phyloP scores from a whole-genome alignment of 2,797 vertebrate genomes.

The Pipistrellus kuhlii region DNA sequence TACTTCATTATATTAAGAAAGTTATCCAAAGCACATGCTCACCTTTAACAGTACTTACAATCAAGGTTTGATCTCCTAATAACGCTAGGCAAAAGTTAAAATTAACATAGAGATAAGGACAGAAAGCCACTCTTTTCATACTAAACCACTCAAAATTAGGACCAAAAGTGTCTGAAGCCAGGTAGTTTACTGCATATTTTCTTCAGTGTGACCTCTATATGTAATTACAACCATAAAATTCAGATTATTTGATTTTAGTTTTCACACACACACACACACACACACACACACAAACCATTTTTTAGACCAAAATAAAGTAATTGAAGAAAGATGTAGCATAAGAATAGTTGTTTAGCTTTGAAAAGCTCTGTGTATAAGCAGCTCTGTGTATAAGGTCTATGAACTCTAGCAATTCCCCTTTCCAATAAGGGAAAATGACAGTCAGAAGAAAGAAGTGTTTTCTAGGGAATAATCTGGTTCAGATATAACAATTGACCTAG shows the following conservation, averaged over 20 bases:
- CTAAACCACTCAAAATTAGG: neutral
- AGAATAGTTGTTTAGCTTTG: neutral
- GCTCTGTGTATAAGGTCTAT: neutral
- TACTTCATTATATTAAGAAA: neutral
- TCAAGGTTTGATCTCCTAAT: neutral
- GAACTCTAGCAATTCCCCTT: neutral
- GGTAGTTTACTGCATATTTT: neutral
- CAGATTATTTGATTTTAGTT: neutral
- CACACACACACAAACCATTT: neutral
- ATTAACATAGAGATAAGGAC: neutral
- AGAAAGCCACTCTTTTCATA: neutral
- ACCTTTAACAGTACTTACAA: neutral
- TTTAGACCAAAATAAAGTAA: neutral
- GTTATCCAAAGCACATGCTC: neutral
- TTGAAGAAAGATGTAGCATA: neutral
- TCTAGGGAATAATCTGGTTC: neutral
- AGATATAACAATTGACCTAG: neutral
- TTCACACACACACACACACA: neutral
- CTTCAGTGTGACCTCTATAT: neutral
- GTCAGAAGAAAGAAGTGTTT: neutral
- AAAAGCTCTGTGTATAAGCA: neutral
- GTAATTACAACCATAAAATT: neutral
- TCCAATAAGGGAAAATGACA: neutral
- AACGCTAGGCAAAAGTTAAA: neutral
- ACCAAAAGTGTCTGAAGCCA: neutral